Conservation (phyloP, 2,888 invertebrate species). For the Heliothis peltigera region DNA sequence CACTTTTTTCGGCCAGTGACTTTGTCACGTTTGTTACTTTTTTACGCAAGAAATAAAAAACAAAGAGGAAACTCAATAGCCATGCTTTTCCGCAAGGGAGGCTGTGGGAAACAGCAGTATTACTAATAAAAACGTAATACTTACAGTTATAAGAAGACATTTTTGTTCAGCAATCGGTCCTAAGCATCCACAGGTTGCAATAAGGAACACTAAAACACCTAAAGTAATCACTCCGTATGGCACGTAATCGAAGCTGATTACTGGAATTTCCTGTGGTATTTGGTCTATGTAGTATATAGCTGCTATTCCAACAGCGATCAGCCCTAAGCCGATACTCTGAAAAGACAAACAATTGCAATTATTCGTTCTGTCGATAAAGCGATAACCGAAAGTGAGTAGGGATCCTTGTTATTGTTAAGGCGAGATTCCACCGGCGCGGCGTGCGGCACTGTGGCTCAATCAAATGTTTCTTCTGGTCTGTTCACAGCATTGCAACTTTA, state of each 20-base stretch:
- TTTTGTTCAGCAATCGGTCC: slow-evolving; percentile 57
- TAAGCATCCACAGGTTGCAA: slow-evolving; percentile 53
- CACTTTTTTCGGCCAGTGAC: too few species aligned
- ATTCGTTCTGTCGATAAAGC: too few species aligned
- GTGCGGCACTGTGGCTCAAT: too few species aligned
- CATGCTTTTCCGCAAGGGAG: too few species aligned
- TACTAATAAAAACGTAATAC: neutral
- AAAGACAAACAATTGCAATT: neutral
- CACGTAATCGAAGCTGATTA: slow-evolving; percentile 9
- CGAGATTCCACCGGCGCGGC: too few species aligned
- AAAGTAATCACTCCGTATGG: slow-evolving; percentile 41
- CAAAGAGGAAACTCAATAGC: too few species aligned
- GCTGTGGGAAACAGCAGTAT: neutral
- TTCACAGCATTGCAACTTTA: too few species aligned
- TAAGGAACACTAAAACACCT: slow-evolving; percentile 42
- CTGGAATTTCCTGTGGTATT: neutral
- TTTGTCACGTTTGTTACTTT: too few species aligned
- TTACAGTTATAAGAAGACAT: slow-evolving; percentile 53
- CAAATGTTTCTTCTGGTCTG: too few species aligned
- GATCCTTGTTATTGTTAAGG: too few species aligned
- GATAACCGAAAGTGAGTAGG: too few species aligned
- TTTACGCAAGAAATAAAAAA: too few species aligned
- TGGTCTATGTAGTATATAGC: neutral
- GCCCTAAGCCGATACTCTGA: slow-evolving; percentile 43
- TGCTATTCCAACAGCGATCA: slow-evolving; percentile 40